A percentile compares a stretch with the other conserved stretches of the same genome.
Evolutionary conservation across 2,113 vertebrate genomes (phyloP).

Genomic region (Sphyrna mokarran): DNA sequence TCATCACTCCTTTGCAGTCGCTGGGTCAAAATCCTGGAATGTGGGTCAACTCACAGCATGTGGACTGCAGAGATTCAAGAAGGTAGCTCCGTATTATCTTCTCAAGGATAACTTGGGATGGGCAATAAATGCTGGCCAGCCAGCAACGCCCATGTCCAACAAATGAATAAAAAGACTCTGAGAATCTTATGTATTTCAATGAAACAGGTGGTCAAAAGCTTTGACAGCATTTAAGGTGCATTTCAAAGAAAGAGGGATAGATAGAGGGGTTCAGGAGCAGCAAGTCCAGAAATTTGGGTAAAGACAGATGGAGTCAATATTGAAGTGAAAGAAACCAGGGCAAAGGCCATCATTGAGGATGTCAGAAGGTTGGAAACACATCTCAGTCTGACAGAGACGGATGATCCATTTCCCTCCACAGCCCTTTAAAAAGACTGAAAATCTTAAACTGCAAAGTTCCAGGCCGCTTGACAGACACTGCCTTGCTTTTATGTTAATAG

Average conservation of each 20-base stretch:
- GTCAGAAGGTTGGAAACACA: neutral
- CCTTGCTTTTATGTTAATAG: neutral
- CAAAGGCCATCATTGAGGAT: neutral
- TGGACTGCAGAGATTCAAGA: too few species aligned
- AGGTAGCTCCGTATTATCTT: too few species aligned
- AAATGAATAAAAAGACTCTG: too few species aligned
- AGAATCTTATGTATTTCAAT: too few species aligned
- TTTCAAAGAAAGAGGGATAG: neutral
- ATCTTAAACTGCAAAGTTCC: neutral
- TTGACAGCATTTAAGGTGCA: too few species aligned
- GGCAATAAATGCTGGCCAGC: too few species aligned
- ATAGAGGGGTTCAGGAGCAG: neutral
- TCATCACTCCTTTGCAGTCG: too few species aligned
- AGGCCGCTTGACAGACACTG: neutral
- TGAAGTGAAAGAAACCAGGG: neutral
- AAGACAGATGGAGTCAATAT: neutral
- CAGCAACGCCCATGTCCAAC: too few species aligned
- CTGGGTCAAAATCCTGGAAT: too few species aligned
- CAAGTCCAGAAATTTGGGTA: neutral
- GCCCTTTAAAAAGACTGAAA: neutral
- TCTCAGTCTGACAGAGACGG: neutral
- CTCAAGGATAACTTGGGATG: too few species aligned
- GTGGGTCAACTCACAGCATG: too few species aligned
- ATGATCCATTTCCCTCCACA: neutral
- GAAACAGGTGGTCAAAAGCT: too few species aligned